Conservation (phyloP, 2,797 vertebrate genomes). For the Diplodus puntazzo region DNA sequence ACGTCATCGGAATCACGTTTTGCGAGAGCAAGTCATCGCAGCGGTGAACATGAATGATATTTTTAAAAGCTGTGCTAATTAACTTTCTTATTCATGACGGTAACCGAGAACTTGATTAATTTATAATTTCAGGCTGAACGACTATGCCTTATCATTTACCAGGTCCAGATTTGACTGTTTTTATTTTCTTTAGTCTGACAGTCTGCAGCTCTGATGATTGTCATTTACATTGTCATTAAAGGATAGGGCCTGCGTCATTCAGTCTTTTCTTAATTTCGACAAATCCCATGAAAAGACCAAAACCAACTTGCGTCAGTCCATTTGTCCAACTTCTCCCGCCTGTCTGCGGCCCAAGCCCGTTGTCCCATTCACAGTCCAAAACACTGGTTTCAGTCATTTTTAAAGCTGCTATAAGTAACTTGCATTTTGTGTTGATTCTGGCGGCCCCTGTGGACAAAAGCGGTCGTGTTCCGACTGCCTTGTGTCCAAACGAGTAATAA, state of each 20-base stretch:
- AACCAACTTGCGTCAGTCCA: not conserved
- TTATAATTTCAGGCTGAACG: not conserved
- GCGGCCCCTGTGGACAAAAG: no score
- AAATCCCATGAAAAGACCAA: conserved; percentile 1
- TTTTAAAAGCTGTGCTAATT: not conserved
- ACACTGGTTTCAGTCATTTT: not conserved
- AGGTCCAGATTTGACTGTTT: not conserved
- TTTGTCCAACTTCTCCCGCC: not conserved
- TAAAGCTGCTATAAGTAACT: no score
- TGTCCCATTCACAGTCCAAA: not conserved
- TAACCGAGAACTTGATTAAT: not conserved
- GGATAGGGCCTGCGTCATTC: not conserved
- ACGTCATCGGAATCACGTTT: not conserved
- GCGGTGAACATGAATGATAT: not conserved
- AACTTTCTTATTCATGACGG: not conserved
- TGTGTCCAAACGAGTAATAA: no score
- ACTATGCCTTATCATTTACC: not conserved
- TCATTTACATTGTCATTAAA: conserved; percentile 4
- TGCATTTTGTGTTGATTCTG: no score
- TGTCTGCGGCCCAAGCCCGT: not conserved
- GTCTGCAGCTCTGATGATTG: not conserved
- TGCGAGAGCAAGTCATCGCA: conserved; percentile 5
- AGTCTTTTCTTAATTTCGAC: not conserved
- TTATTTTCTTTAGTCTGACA: not conserved
- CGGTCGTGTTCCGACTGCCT: no score